phyloP scores from a whole-genome alignment of 2,797 vertebrate species.

The Chelon labrosus region DNA sequence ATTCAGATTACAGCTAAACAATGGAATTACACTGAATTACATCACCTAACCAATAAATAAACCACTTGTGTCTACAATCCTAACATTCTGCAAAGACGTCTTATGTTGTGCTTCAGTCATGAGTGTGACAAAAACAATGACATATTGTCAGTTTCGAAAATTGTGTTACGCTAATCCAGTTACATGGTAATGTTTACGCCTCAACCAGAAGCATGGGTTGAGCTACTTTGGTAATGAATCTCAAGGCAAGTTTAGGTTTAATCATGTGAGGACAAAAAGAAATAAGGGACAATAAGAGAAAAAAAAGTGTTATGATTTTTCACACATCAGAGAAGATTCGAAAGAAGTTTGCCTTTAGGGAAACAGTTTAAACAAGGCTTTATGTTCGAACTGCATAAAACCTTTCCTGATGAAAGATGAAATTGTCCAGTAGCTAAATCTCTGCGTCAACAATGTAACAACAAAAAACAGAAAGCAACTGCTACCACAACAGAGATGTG shows the following conservation, averaged over 20 bases:
- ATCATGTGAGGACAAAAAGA: conserved; percentile 14
- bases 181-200: conserved; percentile 8
- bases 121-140: conserved; percentile 21
- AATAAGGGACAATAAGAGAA: background rate
- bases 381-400: conserved; percentile 12
- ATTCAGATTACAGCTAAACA: background rate
- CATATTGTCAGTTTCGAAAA: conserved; percentile 34
- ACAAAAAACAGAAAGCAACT: conserved; percentile 30
- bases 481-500: conserved; percentile 49
- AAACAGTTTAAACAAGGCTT: background rate
- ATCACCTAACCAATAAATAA: conserved; percentile 14
- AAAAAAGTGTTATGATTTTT: background rate
- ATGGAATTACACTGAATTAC: conserved; percentile 25
- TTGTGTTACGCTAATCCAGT: conserved; percentile 20
- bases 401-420: conserved; percentile 22
- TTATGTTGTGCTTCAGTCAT: background rate
- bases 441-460: conserved; percentile 28
- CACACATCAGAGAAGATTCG: background rate
- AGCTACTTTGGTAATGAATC: conserved; percentile 4
- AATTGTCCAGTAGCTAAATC: conserved; percentile 36
- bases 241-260: conserved; percentile 25
- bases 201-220: conserved; percentile 5
- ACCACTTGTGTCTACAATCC: background rate
- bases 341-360: background rate
- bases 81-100: background rate